Conservation (phyloP, 2,113 vertebrate species). For the Melozone crissalis region DNA sequence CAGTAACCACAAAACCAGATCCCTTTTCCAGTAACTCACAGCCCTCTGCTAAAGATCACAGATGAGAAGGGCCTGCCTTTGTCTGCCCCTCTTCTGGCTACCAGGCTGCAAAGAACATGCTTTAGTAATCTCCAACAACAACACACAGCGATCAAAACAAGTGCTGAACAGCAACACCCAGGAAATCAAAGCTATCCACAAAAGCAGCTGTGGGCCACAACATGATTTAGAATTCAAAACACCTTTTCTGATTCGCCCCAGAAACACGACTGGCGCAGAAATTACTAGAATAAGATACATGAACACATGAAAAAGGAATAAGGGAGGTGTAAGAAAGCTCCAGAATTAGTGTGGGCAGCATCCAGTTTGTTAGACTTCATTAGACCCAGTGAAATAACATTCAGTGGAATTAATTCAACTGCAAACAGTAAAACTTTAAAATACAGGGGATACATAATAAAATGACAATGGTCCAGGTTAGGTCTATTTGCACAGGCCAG, state of each 20-base stretch:
- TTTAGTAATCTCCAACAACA: neutral
- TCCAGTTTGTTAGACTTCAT: neutral
- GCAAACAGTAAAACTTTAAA: neutral
- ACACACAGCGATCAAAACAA: neutral
- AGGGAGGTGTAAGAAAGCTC: neutral
- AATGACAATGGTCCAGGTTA: neutral
- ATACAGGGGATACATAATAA: neutral
- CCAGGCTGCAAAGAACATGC: neutral
- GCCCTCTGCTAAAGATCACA: neutral
- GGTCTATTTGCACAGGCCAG: neutral
- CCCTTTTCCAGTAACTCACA: neutral
- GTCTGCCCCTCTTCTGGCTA: neutral
- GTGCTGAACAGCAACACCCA: neutral
- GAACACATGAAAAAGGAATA: neutral
- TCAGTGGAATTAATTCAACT: neutral
- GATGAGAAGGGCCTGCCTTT: neutral
- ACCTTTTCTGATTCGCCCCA: neutral
- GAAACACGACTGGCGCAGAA: neutral
- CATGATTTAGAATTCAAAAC: neutral
- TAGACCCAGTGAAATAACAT: neutral
- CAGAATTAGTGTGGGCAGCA: neutral
- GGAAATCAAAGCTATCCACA: constrained; percentile 5
- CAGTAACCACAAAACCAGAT: neutral
- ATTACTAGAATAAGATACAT: neutral
- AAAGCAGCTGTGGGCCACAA: neutral